These are phyloP conservation scores for Silurus lanzhouensis DNA, from an alignment of 2,797 vertebrate genomes.

Conservation along the genomic window DNA sequence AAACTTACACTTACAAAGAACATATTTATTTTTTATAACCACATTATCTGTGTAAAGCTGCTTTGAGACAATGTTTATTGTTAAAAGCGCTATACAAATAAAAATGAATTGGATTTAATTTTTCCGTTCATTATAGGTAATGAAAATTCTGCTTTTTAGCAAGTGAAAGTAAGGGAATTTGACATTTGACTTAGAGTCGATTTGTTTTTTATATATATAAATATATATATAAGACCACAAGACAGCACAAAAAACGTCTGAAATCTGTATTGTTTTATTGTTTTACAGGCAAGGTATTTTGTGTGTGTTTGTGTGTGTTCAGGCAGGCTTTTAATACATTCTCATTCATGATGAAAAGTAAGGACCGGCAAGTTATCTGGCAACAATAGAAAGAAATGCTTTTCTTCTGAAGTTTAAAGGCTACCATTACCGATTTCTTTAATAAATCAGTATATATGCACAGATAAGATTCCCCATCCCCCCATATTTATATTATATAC, in stretches of 20 bases:
- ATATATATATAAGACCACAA: background rate
- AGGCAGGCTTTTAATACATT: slow-evolving; percentile 74
- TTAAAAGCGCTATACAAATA: too few species aligned
- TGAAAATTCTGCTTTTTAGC: too few species aligned
- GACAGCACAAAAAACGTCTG: slow-evolving; percentile 17
- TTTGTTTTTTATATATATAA: too few species aligned
- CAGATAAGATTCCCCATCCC: slow-evolving; percentile 35
- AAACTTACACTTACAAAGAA: too few species aligned
- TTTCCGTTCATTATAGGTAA: too few species aligned
- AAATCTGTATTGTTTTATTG: slow-evolving; percentile 56
- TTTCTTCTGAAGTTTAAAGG: slow-evolving; percentile 71
- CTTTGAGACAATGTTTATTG: too few species aligned
- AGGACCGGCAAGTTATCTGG: slow-evolving; percentile 73
- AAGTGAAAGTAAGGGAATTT: too few species aligned
- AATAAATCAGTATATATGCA: slow-evolving; percentile 59
- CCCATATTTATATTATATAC: slow-evolving; percentile 67
- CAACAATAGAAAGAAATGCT: slow-evolving; percentile 71
- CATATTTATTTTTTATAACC: too few species aligned
- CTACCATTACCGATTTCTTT: slow-evolving; percentile 50
- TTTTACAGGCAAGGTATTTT: slow-evolving; percentile 56
- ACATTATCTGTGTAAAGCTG: too few species aligned
- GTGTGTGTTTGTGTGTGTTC: slow-evolving; percentile 1
- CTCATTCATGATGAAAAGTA: slow-evolving; percentile 73
- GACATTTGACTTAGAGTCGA: too few species aligned
- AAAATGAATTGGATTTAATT: too few species aligned